These are phyloP conservation scores for Pseudomugil tenellus DNA, from an alignment of 2,797 vertebrate genomes.

Conservation along the genomic window DNA sequence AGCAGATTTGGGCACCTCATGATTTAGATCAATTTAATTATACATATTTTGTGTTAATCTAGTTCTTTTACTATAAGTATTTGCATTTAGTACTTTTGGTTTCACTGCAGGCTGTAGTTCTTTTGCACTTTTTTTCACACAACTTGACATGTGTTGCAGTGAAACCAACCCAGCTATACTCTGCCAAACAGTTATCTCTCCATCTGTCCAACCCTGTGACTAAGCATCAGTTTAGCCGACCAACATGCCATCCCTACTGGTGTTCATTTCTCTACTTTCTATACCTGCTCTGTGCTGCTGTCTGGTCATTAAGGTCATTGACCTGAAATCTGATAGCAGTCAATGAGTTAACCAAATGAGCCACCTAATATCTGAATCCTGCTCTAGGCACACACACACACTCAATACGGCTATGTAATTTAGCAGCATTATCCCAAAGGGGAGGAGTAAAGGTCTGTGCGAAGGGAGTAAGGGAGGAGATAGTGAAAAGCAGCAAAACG, in stretches of 20 bases:
- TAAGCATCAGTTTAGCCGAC: conserved; percentile 28
- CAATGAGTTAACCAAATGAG: conserved; percentile 80
- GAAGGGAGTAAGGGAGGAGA: not conserved
- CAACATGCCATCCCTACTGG: conserved; percentile 31
- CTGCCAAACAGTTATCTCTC: conserved; percentile 12
- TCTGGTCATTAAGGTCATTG: conserved; percentile 77
- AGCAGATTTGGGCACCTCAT: no score
- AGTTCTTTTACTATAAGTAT: not conserved
- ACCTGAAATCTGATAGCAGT: conserved; percentile 79
- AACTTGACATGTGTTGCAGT: conserved; percentile 14
- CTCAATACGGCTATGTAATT: conserved; percentile 66
- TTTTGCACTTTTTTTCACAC: conserved; percentile 6
- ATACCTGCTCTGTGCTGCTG: conserved; percentile 57
- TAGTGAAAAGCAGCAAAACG: conserved; percentile 22
- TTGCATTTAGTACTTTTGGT: not conserved
- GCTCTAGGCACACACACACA: conserved; percentile 64
- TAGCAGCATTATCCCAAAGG: conserved; percentile 57
- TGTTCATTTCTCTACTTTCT: conserved; percentile 65
- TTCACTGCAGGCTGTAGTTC: not conserved
- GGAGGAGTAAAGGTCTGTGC: conserved; percentile 21
- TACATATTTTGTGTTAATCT: no score
- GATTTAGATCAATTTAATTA: not conserved
- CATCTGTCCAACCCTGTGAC: conserved; percentile 18
- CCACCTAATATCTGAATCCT: conserved; percentile 76
- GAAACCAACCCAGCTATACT: conserved; percentile 19